Evolutionary conservation across 1,140 invertebrate species (phyloP), one percentile per base, ranked within the genome.

Genomic region (Daktulosphaira vitifoliae): DNA sequence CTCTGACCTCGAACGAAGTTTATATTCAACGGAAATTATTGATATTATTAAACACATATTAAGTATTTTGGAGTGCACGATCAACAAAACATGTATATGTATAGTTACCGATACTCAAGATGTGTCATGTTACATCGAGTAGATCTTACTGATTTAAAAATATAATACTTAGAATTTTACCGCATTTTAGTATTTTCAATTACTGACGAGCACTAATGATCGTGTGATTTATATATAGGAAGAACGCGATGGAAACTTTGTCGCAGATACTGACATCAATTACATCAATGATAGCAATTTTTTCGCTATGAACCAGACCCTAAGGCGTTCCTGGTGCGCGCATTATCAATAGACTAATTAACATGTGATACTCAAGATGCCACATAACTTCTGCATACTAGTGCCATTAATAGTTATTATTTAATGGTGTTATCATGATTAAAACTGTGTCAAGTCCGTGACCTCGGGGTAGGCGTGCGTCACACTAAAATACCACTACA

Each of bases 401-500:
- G 11, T 33, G 11, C 29, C 29, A 33, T 33, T 11, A 11, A 33
- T 33, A 33, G 29, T 5, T 33, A 33, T 6, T 33, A 11, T 33
- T 33, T 11, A 11, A 33, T 42, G n/a, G 39, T 42, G 39, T 15
- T 7, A 23, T 22, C 53, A 15, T 56, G 53, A 56, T 15, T 37
- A 15, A 16, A 56, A 56, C 38, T 42, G 4, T 56, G 53, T 56
- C 53, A 56, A 56, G 53, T 56, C 38, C n/a, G 18, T 25, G 53
- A 26, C 53, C 53, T 56, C 38, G 22, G 13, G 13, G 16, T 20
- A 16, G 37, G 16, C 52, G 16, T 7, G n/a, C 39, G 2, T 22
- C 15, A 29, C 26, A 44, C 8, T 15, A 16, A 42, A 26, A 66
- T 25, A 48, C n/a, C n/a, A 46, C n/a, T 37, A 39, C 53, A 38